A percentile compares a stretch with the other conserved stretches of the same genome.
These are phyloP conservation scores for Druon quercuslanigerum DNA, from an alignment of 1,140 invertebrate genomes.

Conservation along the genomic window DNA sequence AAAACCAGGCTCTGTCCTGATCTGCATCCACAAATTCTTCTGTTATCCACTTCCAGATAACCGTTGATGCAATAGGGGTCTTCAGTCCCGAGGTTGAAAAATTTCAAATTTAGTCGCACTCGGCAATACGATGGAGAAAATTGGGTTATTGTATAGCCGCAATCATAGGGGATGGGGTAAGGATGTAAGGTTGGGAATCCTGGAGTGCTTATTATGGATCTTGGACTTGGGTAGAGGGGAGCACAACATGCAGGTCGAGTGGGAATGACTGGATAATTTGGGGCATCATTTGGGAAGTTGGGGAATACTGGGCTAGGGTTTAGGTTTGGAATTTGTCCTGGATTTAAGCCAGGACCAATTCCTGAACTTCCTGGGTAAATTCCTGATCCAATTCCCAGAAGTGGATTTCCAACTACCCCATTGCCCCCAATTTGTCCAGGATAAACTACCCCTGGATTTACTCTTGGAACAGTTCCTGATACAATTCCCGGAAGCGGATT, in stretches of 20 bases:
- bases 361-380: not conserved
- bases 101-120: slow-evolving; percentile 76
- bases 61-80: slow-evolving; percentile 71
- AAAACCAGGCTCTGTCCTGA: slow-evolving; percentile 70
- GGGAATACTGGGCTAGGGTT: not conserved
- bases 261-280: slow-evolving; percentile 19
- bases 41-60: slow-evolving; percentile 77
- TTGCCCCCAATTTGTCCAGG: too few species aligned
- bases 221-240: slow-evolving; percentile 67
- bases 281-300: not conserved
- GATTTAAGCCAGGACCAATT: not conserved
- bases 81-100: slow-evolving; percentile 75
- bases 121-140: slow-evolving; percentile 72
- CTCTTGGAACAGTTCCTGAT: not conserved
- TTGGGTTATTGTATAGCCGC: slow-evolving; percentile 74
- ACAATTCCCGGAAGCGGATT: not conserved
- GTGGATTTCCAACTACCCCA: too few species aligned
- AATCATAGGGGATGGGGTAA: slow-evolving; percentile 58
- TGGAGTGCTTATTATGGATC: slow-evolving; percentile 77
- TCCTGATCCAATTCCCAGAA: not conserved
- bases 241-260: slow-evolving; percentile 66
- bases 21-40: slow-evolving; percentile 77
- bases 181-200: slow-evolving; percentile 72
- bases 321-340: not conserved
- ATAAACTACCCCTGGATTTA: slow-evolving; percentile 7